Evolutionary conservation across 2,113 vertebrate species (phyloP).

Genomic region (Psophia crepitans): DNA sequence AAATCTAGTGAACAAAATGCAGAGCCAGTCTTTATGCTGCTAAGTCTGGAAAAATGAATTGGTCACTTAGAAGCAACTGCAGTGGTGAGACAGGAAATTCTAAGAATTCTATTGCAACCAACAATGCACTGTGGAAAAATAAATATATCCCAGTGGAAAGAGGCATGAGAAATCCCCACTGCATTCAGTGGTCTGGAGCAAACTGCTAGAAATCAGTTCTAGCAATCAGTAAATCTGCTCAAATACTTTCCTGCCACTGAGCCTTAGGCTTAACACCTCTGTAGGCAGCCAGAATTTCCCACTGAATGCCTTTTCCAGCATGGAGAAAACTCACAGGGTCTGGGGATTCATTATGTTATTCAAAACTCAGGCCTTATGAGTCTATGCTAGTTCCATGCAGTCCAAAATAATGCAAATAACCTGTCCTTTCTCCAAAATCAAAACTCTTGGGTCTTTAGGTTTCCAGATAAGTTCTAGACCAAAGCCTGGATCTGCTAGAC

Average conservation of each 20-base stretch:
- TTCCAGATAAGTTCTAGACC: neutral
- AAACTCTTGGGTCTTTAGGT: neutral
- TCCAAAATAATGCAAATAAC: neutral
- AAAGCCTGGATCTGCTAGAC: neutral
- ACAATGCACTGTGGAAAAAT: slow-evolving; percentile 64
- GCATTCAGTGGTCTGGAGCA: slow-evolving; percentile 44
- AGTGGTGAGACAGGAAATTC: slow-evolving; percentile 55
- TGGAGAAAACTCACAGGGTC: neutral
- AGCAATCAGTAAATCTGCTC: slow-evolving; percentile 59
- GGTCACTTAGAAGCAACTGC: neutral
- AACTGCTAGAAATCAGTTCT: slow-evolving; percentile 31
- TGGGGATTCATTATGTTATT: neutral
- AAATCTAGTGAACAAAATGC: slow-evolving; percentile 9
- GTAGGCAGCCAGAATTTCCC: neutral
- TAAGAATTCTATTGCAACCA: slow-evolving; percentile 36
- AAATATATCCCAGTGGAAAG: slow-evolving; percentile 55
- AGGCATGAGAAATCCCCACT: slow-evolving; percentile 50
- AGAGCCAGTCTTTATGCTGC: neutral
- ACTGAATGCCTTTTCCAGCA: neutral
- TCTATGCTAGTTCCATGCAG: neutral
- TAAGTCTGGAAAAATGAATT: slow-evolving; percentile 34
- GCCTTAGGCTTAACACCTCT: neutral
- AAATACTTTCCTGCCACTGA: slow-evolving; percentile 54
- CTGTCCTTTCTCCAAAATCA: neutral
- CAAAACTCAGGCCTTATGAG: neutral